These are phyloP conservation scores for Sinotaia quadrata DNA, from an alignment of 2,888 invertebrate species.

Conservation along the genomic window DNA sequence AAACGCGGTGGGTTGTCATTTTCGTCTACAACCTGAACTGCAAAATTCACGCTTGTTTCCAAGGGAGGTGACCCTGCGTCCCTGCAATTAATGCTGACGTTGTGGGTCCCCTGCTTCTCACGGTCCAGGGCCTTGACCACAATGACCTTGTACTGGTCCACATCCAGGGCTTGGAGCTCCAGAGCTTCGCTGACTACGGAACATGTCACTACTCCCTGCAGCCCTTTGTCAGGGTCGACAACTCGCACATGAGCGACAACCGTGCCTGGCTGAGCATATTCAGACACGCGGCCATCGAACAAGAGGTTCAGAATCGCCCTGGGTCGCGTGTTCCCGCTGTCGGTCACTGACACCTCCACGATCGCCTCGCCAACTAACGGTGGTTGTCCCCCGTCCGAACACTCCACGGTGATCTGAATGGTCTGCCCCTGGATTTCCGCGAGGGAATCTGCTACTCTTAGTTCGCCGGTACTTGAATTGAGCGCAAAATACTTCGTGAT, in stretches of 20 bases:
- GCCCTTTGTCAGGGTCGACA: slow-evolving; percentile 54
- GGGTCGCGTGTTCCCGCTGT: slow-evolving; percentile 94
- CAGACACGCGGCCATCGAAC: slow-evolving; percentile 51
- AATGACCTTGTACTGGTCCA: slow-evolving; percentile 59
- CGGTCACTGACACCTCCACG: slow-evolving; percentile 77
- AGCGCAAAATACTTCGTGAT: slow-evolving; percentile 48
- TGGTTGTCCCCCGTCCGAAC: slow-evolving; percentile 55
- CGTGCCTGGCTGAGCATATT: slow-evolving; percentile 56
- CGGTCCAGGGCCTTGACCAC: slow-evolving; percentile 57
- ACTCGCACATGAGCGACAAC: slow-evolving; percentile 59
- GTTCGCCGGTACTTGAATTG: slow-evolving; percentile 49
- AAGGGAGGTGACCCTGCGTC: slow-evolving; percentile 63
- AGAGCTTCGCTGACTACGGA: slow-evolving; percentile 49
- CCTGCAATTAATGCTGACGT: slow-evolving; percentile 58
- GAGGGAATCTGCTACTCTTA: slow-evolving; percentile 51
- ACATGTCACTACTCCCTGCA: slow-evolving; percentile 61
- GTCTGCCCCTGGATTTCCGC: slow-evolving; percentile 50
- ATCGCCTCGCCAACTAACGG: slow-evolving; percentile 52
- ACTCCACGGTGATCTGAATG: slow-evolving; percentile 48
- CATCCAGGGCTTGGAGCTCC: slow-evolving; percentile 50
- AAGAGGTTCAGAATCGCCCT: slow-evolving; percentile 72
- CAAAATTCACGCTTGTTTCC: slow-evolving; percentile 49
- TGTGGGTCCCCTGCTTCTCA: slow-evolving; percentile 51
- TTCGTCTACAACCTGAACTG: slow-evolving; percentile 80
- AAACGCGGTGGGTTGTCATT: slow-evolving; percentile 93